Percentiles rank a stretch among this genome's conserved stretches.
Evolutionary conservation across 2,113 vertebrate genomes (phyloP).

Genomic region (Coracopsis vasa): DNA sequence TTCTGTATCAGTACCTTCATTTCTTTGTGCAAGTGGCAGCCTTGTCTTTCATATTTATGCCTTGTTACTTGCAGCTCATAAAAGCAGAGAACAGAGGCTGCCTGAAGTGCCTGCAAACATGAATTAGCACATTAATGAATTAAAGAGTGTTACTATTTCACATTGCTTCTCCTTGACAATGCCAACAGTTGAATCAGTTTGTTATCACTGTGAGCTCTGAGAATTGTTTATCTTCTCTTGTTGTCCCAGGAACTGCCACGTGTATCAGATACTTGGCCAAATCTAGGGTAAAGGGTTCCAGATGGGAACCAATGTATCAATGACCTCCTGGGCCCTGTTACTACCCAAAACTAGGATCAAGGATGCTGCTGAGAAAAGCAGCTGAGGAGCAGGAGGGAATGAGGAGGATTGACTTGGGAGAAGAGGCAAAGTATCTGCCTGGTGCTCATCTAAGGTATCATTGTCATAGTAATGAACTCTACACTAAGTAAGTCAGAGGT

Average conservation of each 20-base stretch:
- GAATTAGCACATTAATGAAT: slow-evolving; percentile 21
- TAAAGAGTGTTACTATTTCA: background rate
- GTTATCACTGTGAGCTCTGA: background rate
- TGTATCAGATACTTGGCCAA: background rate
- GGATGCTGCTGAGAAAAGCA: background rate
- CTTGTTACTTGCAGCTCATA: background rate
- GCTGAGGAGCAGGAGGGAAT: background rate
- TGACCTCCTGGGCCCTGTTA: background rate
- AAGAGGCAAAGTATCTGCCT: background rate
- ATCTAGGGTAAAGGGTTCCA: background rate
- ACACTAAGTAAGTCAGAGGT: background rate
- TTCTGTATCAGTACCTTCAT: background rate
- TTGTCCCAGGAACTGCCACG: background rate
- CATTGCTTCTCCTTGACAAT: background rate
- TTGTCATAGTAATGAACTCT: rapidly evolving
- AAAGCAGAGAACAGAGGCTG: background rate
- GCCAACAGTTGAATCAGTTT: background rate
- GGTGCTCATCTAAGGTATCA: rapidly evolving
- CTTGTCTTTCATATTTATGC: background rate
- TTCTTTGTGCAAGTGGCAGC: background rate
- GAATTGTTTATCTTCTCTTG: background rate
- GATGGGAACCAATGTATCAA: background rate
- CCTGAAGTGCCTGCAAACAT: background rate
- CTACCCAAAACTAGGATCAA: background rate
- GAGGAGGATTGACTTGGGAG: background rate